These are phyloP conservation scores for Sebastes kiyomatsui DNA, from an alignment of 2,797 vertebrate genomes.

Conservation along the genomic window DNA sequence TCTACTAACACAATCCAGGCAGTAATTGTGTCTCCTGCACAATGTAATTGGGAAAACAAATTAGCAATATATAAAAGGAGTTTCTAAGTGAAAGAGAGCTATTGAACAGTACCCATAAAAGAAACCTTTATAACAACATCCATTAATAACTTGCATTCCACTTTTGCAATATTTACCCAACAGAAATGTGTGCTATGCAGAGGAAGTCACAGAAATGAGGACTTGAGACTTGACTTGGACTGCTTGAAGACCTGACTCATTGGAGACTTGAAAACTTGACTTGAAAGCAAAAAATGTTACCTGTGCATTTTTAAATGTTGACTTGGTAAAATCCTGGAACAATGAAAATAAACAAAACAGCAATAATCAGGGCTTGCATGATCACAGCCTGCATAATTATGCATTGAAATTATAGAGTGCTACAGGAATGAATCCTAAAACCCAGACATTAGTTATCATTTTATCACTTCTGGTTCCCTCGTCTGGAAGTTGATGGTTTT, in stretches of 20 bases:
- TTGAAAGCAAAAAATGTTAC: accelerated
- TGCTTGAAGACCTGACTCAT: neutral
- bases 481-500: neutral
- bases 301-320: neutral
- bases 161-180: neutral
- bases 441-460: neutral
- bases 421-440: neutral
- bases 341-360: neutral
- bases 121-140: neutral
- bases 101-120: neutral
- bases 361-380: neutral
- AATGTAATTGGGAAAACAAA: neutral
- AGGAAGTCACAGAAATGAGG: neutral
- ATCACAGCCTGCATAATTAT: neutral
- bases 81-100: neutral
- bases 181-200: neutral
- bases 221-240: neutral
- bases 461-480: too few species aligned
- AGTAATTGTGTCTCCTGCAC: neutral
- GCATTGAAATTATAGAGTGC: neutral
- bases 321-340: neutral
- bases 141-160: neutral
- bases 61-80: neutral
- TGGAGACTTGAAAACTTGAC: neutral
- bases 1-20: neutral